Evolutionary conservation across 1,140 invertebrate species (phyloP).

Genomic region (Caenorhabditis latens): DNA sequence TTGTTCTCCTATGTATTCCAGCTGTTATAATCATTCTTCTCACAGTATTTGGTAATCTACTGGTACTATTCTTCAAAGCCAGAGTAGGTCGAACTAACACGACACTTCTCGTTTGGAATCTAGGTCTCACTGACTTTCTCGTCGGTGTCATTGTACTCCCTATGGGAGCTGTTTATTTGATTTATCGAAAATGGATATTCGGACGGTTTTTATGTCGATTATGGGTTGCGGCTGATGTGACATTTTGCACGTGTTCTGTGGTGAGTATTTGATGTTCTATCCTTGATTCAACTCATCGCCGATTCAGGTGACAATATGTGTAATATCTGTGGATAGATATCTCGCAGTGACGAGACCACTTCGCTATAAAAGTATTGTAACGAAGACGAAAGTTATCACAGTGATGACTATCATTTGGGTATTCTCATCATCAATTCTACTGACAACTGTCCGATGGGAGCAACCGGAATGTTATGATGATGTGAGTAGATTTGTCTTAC

Average conservation of each 20-base stretch:
- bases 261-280: slow-evolving; percentile 77
- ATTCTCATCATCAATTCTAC: slow-evolving; percentile 81
- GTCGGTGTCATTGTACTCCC: slow-evolving; percentile 80
- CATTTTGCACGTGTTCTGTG: slow-evolving; percentile 81
- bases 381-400: slow-evolving; percentile 74
- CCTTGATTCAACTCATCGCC: no score
- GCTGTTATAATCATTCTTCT: slow-evolving; percentile 75
- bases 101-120: slow-evolving; percentile 76
- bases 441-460: slow-evolving; percentile 76
- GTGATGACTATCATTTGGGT: slow-evolving; percentile 84
- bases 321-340: slow-evolving; percentile 81
- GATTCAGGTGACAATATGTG: slow-evolving; percentile 77
- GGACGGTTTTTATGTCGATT: slow-evolving; percentile 79
- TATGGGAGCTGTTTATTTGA: slow-evolving; percentile 76
- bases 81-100: slow-evolving; percentile 76
- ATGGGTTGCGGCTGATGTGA: slow-evolving; percentile 80
- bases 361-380: slow-evolving; percentile 79
- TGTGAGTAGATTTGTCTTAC: slow-evolving; percentile 18
- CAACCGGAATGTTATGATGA: slow-evolving; percentile 66
- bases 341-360: slow-evolving; percentile 80
- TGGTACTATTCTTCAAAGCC: slow-evolving; percentile 75
- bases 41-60: slow-evolving; percentile 76
- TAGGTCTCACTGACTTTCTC: slow-evolving; percentile 79
- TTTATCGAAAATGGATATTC: slow-evolving; percentile 78
- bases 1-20: slow-evolving; percentile 73